Evolutionary conservation across 2,797 vertebrate genomes (phyloP).

Genomic region (Falco concolor): DNA sequence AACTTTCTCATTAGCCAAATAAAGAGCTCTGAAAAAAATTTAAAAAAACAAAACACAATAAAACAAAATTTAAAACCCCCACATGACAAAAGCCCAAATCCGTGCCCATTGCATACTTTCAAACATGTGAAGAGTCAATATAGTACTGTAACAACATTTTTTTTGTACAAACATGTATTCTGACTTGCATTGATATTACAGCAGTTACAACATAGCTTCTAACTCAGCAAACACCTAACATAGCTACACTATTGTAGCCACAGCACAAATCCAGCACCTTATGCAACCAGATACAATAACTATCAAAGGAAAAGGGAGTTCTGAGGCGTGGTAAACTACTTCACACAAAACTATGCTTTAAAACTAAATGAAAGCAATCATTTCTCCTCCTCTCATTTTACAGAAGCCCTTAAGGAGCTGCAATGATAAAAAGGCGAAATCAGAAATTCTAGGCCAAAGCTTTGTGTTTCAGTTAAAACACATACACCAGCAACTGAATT

Average conservation of each 20-base stretch:
- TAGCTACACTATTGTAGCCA: fast-evolving
- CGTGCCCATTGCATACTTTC: not conserved
- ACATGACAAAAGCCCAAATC: not conserved
- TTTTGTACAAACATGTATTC: not conserved
- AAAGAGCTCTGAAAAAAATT: not conserved
- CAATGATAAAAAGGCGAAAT: not conserved
- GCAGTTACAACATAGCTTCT: not conserved
- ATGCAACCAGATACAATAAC: not conserved
- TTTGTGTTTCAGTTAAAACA: not conserved
- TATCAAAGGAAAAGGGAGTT: not conserved
- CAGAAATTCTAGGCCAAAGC: not conserved
- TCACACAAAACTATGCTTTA: not conserved
- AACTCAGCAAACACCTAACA: no score
- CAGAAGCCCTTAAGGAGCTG: not conserved
- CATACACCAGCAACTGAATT: not conserved
- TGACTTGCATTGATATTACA: not conserved
- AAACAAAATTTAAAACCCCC: not conserved
- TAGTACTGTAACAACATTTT: not conserved
- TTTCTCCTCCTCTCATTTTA: not conserved
- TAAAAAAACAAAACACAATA: not conserved
- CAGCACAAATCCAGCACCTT: not conserved
- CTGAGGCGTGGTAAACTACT: not conserved
- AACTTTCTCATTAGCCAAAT: not conserved
- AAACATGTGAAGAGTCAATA: not conserved
- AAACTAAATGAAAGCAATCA: not conserved